Conservation (phyloP, 2,888 invertebrate genomes). For the Catonia carolina region DNA sequence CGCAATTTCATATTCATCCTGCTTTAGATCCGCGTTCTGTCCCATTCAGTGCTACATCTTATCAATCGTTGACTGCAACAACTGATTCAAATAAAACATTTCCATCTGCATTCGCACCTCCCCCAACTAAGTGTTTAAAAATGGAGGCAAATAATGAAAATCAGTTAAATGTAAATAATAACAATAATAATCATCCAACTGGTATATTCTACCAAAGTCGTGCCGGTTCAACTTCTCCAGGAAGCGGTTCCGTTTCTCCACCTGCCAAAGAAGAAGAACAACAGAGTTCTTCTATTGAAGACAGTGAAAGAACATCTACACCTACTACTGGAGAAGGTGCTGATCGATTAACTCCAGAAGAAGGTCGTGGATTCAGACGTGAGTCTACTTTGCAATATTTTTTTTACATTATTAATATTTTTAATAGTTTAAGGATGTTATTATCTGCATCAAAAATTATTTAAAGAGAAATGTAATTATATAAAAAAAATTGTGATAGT, state of each 20-base stretch:
- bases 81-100: conserved; percentile 47
- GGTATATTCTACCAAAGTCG: conserved; percentile 40
- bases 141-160: conserved; percentile 42
- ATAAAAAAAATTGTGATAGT: too few species aligned
- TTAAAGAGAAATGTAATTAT: too few species aligned
- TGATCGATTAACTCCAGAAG: conserved; percentile 43
- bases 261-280: conserved; percentile 47
- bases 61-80: conserved; percentile 47
- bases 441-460: too few species aligned
- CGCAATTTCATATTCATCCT: conserved; percentile 63
- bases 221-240: conserved; percentile 52
- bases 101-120: conserved; percentile 60
- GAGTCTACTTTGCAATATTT: too few species aligned
- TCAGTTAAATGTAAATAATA: conserved; percentile 32
- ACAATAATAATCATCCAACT: conserved; percentile 33
- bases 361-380: conserved; percentile 52
- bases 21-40: conserved; percentile 51
- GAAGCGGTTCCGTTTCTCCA: conserved; percentile 52
- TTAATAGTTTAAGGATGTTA: too few species aligned
- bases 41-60: conserved; percentile 53
- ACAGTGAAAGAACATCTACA: conserved; percentile 46
- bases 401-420: too few species aligned
- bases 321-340: conserved; percentile 40
- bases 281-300: conserved; percentile 53
- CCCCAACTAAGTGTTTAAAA: conserved; percentile 55